A percentile compares a stretch with the other conserved stretches of the same genome.
These are phyloP conservation scores for Malurus leucopterus DNA, from an alignment of 2,797 vertebrate genomes.

Conservation along the genomic window DNA sequence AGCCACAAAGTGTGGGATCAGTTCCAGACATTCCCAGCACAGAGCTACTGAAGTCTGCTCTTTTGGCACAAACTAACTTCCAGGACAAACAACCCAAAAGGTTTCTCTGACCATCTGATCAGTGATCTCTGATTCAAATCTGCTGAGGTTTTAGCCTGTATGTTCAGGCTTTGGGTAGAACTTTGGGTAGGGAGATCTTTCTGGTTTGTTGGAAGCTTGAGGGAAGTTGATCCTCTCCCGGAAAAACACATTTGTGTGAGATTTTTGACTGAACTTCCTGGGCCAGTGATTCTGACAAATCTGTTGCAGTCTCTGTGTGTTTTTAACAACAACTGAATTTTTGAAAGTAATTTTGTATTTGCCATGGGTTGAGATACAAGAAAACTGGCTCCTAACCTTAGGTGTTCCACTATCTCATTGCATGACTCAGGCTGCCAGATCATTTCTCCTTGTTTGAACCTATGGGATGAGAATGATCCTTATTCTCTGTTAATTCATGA, in stretches of 20 bases:
- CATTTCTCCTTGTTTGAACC: constrained; percentile 21
- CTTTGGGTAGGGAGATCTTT: not conserved
- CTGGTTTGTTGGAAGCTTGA: not conserved
- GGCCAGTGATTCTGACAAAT: not conserved
- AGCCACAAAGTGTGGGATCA: not conserved
- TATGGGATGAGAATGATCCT: constrained; percentile 12
- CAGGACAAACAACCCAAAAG: not conserved
- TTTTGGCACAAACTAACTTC: not conserved
- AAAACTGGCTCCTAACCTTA: not conserved
- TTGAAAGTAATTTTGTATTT: not conserved
- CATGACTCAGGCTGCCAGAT: not conserved
- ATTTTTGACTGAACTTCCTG: not conserved
- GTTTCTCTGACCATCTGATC: not conserved
- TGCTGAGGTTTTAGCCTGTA: not conserved
- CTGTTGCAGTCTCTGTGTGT: not conserved
- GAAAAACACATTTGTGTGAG: not conserved
- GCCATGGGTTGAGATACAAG: not conserved
- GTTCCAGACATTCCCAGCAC: not conserved
- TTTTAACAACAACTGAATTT: not conserved
- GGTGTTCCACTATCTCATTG: not conserved
- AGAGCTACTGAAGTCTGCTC: not conserved
- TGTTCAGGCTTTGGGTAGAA: not conserved
- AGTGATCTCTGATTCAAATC: not conserved
- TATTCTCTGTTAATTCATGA: constrained; percentile 5
- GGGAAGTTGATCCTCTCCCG: not conserved